A percentile compares a stretch with the other conserved stretches of the same genome.
Evolutionary conservation across 2,888 invertebrate species (phyloP).

Genomic region (Ceriagrion tenellum): DNA sequence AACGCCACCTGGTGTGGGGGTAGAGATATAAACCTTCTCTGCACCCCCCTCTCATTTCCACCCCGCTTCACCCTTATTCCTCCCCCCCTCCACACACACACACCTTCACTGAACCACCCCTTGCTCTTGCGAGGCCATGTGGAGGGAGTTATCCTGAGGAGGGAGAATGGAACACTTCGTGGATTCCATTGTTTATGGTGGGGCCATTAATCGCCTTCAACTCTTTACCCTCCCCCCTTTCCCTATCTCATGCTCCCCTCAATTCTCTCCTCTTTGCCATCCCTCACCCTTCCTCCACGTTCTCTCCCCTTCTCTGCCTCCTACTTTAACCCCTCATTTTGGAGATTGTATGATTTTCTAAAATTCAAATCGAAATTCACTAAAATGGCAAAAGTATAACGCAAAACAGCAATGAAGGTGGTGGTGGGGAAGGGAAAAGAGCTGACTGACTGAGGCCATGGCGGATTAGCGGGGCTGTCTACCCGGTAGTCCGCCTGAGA

Average conservation of each 20-base stretch:
- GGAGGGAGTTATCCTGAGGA: conserved; percentile 11
- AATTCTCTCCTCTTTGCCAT: conserved; percentile 10
- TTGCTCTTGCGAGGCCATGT: background rate
- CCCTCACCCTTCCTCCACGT: background rate
- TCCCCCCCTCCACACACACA: background rate
- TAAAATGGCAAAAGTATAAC: background rate
- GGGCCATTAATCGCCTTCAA: conserved; percentile 62
- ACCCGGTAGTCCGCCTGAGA: no score
- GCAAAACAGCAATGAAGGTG: no score
- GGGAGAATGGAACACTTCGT: conserved; percentile 49
- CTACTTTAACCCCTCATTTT: background rate
- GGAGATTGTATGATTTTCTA: background rate
- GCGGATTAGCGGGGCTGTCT: no score
- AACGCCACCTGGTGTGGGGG: conserved; percentile 9
- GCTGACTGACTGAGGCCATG: no score
- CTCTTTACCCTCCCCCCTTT: conserved; percentile 31
- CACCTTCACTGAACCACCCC: background rate
- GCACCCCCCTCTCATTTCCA: background rate
- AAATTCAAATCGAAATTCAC: background rate
- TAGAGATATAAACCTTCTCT: background rate
- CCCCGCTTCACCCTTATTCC: background rate
- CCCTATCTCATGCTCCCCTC: background rate
- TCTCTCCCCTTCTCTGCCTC: background rate
- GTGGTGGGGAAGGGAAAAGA: no score
- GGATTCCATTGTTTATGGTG: conserved; percentile 66